Evolutionary conservation across 2,888 invertebrate species (phyloP).

Genomic region (Ganaspis brasiliensis): DNA sequence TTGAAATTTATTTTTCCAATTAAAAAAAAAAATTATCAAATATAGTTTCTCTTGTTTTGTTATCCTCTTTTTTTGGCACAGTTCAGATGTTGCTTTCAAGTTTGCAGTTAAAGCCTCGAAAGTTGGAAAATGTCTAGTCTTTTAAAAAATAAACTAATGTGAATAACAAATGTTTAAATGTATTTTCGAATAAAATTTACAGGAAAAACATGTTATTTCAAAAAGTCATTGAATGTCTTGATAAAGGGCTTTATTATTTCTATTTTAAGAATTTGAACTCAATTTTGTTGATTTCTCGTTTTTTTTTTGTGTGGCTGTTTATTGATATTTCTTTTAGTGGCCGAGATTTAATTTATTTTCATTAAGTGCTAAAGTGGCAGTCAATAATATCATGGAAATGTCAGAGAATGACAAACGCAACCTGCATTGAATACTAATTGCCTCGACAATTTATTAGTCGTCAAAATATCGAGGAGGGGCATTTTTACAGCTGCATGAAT

Average conservation of each 20-base stretch:
- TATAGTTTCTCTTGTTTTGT: not conserved
- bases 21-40: too few species aligned
- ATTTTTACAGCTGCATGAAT: constrained; percentile 17
- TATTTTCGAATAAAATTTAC: not conserved
- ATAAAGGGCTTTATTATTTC: too few species aligned
- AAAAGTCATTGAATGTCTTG: too few species aligned
- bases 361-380: not conserved
- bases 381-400: not conserved
- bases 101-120: constrained; percentile 69
- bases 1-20: too few species aligned
- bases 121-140: constrained; percentile 68
- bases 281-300: not conserved
- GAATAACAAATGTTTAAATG: not conserved
- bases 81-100: constrained; percentile 73
- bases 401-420: constrained; percentile 6
- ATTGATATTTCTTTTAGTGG: not conserved
- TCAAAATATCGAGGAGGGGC: not conserved
- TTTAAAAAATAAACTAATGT: constrained; percentile 39
- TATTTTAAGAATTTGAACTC: too few species aligned
- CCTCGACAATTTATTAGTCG: not conserved
- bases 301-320: not conserved
- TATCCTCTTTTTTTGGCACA: constrained; percentile 62
- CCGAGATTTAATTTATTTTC: constrained; percentile 11
- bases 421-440: constrained; percentile 13
- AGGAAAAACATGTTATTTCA: not conserved